Percentiles rank a stretch among this genome's conserved stretches.
These are phyloP conservation scores for Enteromius anoplus DNA, from an alignment of 2,797 vertebrate species.

Conservation along the genomic window DNA sequence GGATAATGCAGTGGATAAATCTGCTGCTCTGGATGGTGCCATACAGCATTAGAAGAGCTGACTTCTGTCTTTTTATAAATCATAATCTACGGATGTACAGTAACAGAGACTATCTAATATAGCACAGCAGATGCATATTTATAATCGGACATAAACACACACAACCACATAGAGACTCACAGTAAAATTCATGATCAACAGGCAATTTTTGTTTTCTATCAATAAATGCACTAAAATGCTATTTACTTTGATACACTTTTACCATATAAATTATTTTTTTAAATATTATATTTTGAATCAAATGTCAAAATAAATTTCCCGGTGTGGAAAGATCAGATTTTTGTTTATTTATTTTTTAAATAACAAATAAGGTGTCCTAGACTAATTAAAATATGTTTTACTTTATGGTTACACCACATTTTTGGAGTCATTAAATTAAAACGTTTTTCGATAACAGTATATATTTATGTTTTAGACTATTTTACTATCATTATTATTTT, in stretches of 20 bases:
- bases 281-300: background rate
- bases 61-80: constrained; percentile 44
- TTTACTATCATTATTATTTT: background rate
- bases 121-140: constrained; percentile 16
- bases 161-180: background rate
- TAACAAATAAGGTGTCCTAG: background rate
- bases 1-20: constrained; percentile 52
- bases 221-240: background rate
- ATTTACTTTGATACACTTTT: background rate
- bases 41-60: constrained; percentile 69
- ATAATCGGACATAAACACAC: constrained; percentile 1
- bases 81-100: constrained; percentile 57
- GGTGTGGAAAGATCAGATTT: too few relatives aligned
- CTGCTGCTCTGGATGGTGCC: constrained; percentile 38
- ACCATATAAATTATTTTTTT: background rate
- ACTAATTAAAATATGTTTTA: background rate
- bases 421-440: background rate
- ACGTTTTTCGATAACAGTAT: background rate
- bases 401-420: background rate
- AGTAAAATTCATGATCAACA: background rate
- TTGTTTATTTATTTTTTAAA: background rate
- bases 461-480: background rate
- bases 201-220: background rate
- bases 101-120: constrained; percentile 54
- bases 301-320: too few relatives aligned